Base-by-base conservation (phyloP, 2,797 vertebrate species). In the Tinamus major region DNA sequence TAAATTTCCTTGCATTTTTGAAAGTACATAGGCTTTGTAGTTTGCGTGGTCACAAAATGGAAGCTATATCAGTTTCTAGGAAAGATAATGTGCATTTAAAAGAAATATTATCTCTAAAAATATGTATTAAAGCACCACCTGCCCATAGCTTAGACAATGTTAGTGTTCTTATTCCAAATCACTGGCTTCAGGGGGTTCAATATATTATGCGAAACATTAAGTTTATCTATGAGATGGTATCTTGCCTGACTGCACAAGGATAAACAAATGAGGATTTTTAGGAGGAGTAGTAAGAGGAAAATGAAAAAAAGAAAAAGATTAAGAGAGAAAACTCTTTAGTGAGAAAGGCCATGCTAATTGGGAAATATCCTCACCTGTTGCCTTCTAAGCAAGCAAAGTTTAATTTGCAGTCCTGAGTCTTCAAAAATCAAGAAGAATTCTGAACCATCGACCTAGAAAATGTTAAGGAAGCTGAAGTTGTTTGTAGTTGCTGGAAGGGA, bases 401-500 rank as follows among this genome's bases (percentile, higher is more conserved):
- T 93, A 85, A 92, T 95, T 81, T 76, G 29, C 67, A 56, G 65
- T 87, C 92, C 79, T 94, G 63, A 92, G 85, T 85, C 82, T 81
- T 10, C 10, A 4, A 69, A 76, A 75, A 95, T 95, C 76, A 94
- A 85, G 82, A 94, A 83, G 79, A 29, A 88, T 92, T 89, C 65
- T 85, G 76, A 95, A 56, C 21, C 72, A 85, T 13, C 68, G 62
- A 83, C 58, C 42, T 71, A 75, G 49, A 87, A 88, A 94, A 77
- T 53, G 87, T 64, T 65, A 82, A 82, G 48, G 31, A 93, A 93
- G 37, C 26, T 31, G 37, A 89, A 89, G 10, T 76, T 62, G 13
- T 77, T 85, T 59, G 7, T 62, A 70, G 27, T 48, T 80, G 53
- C 84, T 95, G 70, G 58, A 78, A 84, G 41, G 49, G 53, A 68